These are phyloP conservation scores for Pipistrellus pygmaeus DNA, from an alignment of 2,797 vertebrate genomes.

Conservation along the genomic window DNA sequence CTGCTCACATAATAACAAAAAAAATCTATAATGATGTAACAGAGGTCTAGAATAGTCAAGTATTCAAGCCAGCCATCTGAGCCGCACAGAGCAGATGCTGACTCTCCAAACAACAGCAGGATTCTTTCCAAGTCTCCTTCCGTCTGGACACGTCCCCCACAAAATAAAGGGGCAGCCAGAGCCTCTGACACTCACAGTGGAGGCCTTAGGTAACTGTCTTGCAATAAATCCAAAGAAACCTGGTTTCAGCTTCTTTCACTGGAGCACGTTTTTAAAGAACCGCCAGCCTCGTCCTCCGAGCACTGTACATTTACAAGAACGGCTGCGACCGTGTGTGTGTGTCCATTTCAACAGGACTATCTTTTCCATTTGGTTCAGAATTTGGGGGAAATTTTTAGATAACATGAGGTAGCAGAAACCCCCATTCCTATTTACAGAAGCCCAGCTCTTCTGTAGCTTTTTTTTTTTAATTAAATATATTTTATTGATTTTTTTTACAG, in stretches of 20 bases:
- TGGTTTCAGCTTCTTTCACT: background rate
- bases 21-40: background rate
- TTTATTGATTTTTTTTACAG: no score
- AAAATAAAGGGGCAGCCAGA: background rate
- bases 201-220: background rate
- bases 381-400: background rate
- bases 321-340: background rate
- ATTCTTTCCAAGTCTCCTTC: background rate
- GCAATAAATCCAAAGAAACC: background rate
- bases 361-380: background rate
- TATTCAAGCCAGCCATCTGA: background rate
- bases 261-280: background rate
- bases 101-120: background rate
- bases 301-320: background rate
- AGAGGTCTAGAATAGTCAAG: constrained; percentile 23
- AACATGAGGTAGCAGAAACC: background rate
- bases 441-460: background rate
- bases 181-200: background rate
- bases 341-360: background rate
- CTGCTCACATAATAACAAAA: background rate
- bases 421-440: background rate
- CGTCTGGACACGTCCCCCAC: background rate
- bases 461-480: background rate
- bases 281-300: background rate
- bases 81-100: background rate